phyloP scores from a whole-genome alignment of 2,888 invertebrate species.

The Polyommatus icarus region DNA sequence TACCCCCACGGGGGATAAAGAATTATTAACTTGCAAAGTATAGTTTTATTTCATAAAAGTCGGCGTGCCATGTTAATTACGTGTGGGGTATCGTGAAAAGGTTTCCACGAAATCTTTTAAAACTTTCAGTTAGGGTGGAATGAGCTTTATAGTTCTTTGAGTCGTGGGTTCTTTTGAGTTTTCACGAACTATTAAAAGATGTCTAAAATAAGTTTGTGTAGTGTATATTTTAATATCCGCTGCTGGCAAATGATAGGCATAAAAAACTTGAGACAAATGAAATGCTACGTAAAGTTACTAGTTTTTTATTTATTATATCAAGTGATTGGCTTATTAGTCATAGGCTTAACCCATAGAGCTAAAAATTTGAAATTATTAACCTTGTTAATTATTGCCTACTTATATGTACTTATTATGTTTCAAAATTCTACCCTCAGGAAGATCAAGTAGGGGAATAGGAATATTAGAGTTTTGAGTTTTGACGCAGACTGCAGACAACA shows the following conservation, averaged over 20 bases:
- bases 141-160: neutral
- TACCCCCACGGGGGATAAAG: slow-evolving; percentile 14
- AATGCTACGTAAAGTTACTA: too few relatives aligned
- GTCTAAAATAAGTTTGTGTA: neutral
- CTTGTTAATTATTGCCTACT: too few relatives aligned
- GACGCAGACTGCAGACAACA: neutral
- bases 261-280: too few relatives aligned
- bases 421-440: neutral
- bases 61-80: slow-evolving; percentile 11
- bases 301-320: too few relatives aligned
- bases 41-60: slow-evolving; percentile 17
- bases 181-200: neutral
- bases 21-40: slow-evolving; percentile 17
- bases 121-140: neutral
- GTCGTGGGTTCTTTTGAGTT: neutral
- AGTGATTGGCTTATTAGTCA: too few relatives aligned
- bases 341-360: too few relatives aligned
- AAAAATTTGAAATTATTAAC: too few relatives aligned
- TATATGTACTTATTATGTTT: too few relatives aligned
- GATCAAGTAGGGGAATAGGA: neutral
- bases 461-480: neutral
- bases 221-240: neutral
- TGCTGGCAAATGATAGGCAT: neutral
- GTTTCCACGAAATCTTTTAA: neutral
- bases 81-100: slow-evolving; percentile 1